These are phyloP conservation scores for Bubo scandiacus DNA, from an alignment of 2,113 vertebrate genomes.

Conservation along the genomic window DNA sequence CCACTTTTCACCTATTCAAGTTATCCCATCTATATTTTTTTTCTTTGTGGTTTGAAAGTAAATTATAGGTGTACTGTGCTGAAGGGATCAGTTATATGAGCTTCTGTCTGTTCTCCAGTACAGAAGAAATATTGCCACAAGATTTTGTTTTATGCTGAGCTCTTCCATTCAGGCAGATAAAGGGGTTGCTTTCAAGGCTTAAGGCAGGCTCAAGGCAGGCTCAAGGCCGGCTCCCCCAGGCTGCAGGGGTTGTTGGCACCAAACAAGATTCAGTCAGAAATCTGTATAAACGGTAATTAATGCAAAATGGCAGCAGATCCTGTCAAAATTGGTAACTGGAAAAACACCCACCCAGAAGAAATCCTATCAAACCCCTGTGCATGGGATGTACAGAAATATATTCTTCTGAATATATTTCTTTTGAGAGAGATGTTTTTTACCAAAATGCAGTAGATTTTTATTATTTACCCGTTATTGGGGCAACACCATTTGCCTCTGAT, in stretches of 20 bases:
- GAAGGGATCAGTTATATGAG: not conserved
- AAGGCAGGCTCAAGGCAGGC: fast-evolving
- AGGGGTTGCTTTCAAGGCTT: not conserved
- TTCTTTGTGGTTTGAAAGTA: not conserved
- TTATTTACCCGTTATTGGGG: not conserved
- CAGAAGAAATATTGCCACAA: not conserved
- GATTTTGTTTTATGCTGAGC: not conserved
- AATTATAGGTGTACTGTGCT: not conserved
- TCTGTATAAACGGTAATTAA: not conserved
- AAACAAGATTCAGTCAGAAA: not conserved
- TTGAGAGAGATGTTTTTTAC: not conserved
- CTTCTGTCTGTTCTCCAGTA: not conserved
- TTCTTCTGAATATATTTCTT: too few relatives aligned
- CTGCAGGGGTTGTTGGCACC: not conserved
- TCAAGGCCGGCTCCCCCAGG: not conserved
- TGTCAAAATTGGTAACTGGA: not conserved
- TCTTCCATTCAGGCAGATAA: not conserved
- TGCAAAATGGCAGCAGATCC: not conserved
- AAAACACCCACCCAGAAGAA: not conserved
- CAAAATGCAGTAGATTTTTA: not conserved
- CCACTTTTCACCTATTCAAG: not conserved
- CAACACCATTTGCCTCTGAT: too few relatives aligned
- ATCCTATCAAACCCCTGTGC: fast-evolving
- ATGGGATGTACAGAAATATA: fast-evolving
- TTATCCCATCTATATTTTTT: not conserved